Evolutionary conservation across 2,888 invertebrate genomes (phyloP), one percentile per base, ranked within the genome.

Genomic region (Linhomoeus sp.): DNA sequence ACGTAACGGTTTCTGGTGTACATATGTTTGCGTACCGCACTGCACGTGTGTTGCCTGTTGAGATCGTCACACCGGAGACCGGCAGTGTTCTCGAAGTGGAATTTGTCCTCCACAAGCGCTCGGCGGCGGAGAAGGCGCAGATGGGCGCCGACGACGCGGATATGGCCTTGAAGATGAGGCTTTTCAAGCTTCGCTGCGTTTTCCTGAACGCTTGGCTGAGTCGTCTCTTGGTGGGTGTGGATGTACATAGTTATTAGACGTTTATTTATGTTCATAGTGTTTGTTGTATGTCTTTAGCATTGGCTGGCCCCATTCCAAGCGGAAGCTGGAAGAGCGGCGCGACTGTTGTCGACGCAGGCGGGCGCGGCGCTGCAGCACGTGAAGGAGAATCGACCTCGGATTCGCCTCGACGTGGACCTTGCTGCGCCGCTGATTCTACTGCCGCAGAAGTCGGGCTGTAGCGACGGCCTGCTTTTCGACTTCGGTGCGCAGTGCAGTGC

Each of bases 181-280:
- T 92, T 67, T 88, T 84, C 48, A 80, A 84, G 58, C 73, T 87
- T 56, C 75, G 80, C 54, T 78, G 92, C 45, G 75, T 90, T 26
- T 92, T 86, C 68, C 73, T 94, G 33, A 88, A 88, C 66, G 78
- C 81, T 73, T 92, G 84, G 72, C 76, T 90, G 53, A 73, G 74
- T 15, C 78, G 81, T 33, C 73, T 75, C 73, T 55, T 70, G 59
- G 70, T 68, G 52, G 56, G 64, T 52, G 43, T n/a, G n/a, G n/a
- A n/a, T n/a, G n/a, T n/a, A n/a, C n/a, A n/a, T n/a, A n/a, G n/a
- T n/a, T n/a, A n/a, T n/a, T n/a, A n/a, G 43, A 20, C 41, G 46
- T 44, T 17, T 9, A 20, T 7, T 25, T 25, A n/a, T 9, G 33
- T 49, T 22, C 15, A n/a, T 43, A 29, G 26, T 22, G 2, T n/a